Base-by-base conservation (phyloP, 2,797 vertebrate species). In the Euthynnus affinis region DNA sequence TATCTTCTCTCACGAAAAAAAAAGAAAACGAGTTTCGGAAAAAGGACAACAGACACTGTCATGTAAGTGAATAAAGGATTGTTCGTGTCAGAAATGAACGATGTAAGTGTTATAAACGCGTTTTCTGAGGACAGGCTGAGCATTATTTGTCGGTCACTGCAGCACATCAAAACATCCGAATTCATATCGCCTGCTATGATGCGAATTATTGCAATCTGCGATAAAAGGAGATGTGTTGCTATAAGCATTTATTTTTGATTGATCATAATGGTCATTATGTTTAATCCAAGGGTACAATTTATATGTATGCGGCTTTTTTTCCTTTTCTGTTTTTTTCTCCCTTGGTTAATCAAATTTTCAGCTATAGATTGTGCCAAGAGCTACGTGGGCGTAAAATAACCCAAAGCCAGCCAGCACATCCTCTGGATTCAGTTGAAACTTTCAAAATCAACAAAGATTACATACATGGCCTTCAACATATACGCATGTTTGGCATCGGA, bases 121-220 rank as follows among this genome's bases (percentile, higher is more conserved):
- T 78, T 65, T 76, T 84, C 6, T 81, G 62, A 63, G 78, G 75
- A 73, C 66, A 67, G 70, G 62, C 32, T 72, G 67, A 48, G 80
- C 58, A 58, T 29, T 88, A 63, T 91, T 88, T 92, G 84, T 91
- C 87, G 85, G 91, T 89, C 91, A 94, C 91, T 94, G 94, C 93
- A 94, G 84, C 86, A 88, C 81, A 85, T 92, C 80, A 91, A 91
- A 92, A 94, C 88, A 93, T 88, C 87, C 60, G 1, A 66, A 53
- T 80, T 75, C 81, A 86, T 34, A 49, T 56, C 80, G 71, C 25
- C 67, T 34, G 76, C 62, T 81, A 29, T 0, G 74, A 82, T 55
- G 77, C 65, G 20, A 84, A 51, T 69, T 42, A 76, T 78, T 76
- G 23, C 69, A 42, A 58, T 82, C 32, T 77, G 51, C 73, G 53